These are phyloP conservation scores for Meganola albula DNA, from an alignment of 2,888 invertebrate species.

Conservation along the genomic window DNA sequence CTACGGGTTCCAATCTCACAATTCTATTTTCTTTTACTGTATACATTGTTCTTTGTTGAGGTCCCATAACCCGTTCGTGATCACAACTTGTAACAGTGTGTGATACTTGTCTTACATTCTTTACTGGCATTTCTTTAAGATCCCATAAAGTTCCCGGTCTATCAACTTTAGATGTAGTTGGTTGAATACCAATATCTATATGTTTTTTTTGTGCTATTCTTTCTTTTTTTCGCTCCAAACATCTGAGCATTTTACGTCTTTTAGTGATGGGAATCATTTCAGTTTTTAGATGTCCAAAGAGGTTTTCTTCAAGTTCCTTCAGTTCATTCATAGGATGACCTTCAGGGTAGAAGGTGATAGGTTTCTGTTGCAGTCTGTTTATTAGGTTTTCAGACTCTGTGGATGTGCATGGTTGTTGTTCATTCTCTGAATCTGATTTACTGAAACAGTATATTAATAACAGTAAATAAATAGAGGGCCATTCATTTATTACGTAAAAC, in stretches of 20 bases:
- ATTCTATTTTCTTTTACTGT: conserved; percentile 73
- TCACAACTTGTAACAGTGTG: conserved; percentile 23
- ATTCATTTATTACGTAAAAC: no score
- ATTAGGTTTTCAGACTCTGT: conserved; percentile 30
- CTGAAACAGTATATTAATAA: conserved; percentile 12
- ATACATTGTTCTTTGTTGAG: conserved; percentile 60
- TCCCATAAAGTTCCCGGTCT: conserved; percentile 66
- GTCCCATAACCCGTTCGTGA: conserved; percentile 36
- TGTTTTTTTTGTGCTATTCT: conserved; percentile 41
- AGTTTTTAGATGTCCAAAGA: conserved; percentile 64
- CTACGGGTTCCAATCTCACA: conserved; percentile 52
- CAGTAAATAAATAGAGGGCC: no score
- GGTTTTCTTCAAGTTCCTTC: conserved; percentile 62
- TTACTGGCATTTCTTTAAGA: conserved; percentile 42
- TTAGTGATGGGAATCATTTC: conserved; percentile 60
- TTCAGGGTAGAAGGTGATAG: conserved; percentile 48
- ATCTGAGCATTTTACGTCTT: conserved; percentile 63
- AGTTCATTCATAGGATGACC: conserved; percentile 76
- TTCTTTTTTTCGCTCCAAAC: conserved; percentile 63
- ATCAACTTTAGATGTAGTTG: conserved; percentile 27
- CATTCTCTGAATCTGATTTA: conserved; percentile 8
- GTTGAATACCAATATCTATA: conserved; percentile 21
- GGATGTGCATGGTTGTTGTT: conserved; percentile 36
- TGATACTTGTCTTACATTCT: conserved; percentile 20
- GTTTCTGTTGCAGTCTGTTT: conserved; percentile 31